Evolutionary conservation across 2,113 vertebrate genomes (phyloP).

Genomic region (Etheostoma spectabile): DNA sequence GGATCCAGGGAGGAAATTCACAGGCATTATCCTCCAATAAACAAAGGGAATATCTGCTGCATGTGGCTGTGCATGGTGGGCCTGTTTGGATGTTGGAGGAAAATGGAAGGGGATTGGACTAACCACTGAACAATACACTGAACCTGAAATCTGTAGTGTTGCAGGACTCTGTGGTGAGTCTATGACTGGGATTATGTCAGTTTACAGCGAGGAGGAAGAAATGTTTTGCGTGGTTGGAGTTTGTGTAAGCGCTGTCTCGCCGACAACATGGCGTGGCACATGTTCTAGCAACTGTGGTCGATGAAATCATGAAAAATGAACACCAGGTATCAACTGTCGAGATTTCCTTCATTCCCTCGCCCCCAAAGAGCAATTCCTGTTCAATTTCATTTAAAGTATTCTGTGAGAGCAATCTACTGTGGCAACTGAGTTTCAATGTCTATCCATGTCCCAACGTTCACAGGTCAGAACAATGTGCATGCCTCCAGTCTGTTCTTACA

Average conservation of each 20-base stretch:
- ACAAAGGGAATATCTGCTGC: constrained; percentile 57
- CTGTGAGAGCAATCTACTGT: constrained; percentile 59
- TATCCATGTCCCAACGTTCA: constrained; percentile 53
- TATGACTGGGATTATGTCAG: constrained; percentile 47
- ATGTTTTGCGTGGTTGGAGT: constrained; percentile 43
- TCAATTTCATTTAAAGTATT: constrained; percentile 52
- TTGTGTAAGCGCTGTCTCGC: constrained; percentile 40
- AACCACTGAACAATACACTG: constrained; percentile 23
- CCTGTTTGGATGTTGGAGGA: constrained; percentile 34
- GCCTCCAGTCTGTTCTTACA: constrained; percentile 57
- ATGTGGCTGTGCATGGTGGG: constrained; percentile 46
- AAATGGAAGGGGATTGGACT: constrained; percentile 22
- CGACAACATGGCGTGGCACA: constrained; percentile 11
- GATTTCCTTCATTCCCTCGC: constrained; percentile 57
- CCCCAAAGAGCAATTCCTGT: constrained; percentile 36
- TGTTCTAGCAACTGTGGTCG: neutral
- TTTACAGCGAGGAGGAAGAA: constrained; percentile 47
- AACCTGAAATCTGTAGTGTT: constrained; percentile 47
- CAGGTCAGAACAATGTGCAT: constrained; percentile 62
- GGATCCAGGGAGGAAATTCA: constrained; percentile 60
- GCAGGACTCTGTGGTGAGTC: constrained; percentile 41
- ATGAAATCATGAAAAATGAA: constrained; percentile 46
- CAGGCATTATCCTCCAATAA: constrained; percentile 61
- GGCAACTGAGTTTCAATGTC: constrained; percentile 47
- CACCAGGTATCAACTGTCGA: constrained; percentile 60